Evolutionary conservation across 2,888 invertebrate genomes (phyloP).

Genomic region (Nemotelus pantherinus): DNA sequence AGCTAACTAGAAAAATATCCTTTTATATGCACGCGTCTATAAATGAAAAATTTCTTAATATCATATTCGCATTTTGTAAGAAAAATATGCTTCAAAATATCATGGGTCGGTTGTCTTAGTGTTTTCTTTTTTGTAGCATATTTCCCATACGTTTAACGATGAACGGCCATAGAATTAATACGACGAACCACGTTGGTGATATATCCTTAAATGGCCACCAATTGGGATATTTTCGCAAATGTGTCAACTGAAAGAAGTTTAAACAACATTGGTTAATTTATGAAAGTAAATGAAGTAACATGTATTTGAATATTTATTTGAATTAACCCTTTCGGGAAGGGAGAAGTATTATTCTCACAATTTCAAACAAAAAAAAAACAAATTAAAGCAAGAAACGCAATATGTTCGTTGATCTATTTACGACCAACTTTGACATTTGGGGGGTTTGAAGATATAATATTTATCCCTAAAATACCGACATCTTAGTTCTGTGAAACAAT

Average conservation of each 20-base stretch:
- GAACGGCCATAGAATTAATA: slow-evolving; percentile 63
- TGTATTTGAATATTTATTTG: no score
- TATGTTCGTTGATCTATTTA: no score
- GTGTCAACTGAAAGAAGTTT: slow-evolving; percentile 43
- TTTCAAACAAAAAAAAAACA: no score
- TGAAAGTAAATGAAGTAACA: no score
- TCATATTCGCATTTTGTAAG: neutral
- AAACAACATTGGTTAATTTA: slow-evolving; percentile 10
- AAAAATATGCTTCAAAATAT: neutral
- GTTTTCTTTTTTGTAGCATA: slow-evolving; percentile 52
- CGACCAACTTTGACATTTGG: no score
- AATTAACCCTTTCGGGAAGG: no score
- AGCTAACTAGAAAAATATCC: neutral
- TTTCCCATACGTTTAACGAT: slow-evolving; percentile 56
- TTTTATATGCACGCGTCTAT: neutral
- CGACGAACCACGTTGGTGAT: slow-evolving; percentile 63
- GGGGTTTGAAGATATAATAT: no score
- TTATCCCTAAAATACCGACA: no score
- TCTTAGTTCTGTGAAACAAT: no score
- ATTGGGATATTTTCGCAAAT: slow-evolving; percentile 59
- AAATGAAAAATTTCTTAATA: neutral
- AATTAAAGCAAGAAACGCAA: no score
- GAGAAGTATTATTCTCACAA: no score
- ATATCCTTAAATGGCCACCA: slow-evolving; percentile 75
- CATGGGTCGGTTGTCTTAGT: neutral